Percentiles rank a stretch among this genome's conserved stretches.
phyloP scores from a whole-genome alignment of 2,113 vertebrate species.

The Pimephales promelas region DNA sequence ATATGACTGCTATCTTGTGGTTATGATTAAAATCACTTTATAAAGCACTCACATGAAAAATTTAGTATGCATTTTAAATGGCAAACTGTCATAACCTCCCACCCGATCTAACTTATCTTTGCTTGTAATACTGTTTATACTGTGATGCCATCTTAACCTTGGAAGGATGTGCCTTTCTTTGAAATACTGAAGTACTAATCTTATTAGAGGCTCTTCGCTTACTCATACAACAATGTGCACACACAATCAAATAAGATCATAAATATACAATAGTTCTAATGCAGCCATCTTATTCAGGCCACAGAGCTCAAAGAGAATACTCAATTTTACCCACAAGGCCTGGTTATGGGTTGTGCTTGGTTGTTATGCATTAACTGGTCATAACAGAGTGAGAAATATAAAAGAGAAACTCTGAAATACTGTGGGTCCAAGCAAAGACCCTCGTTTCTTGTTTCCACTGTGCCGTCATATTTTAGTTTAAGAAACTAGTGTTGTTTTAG shows the following conservation, averaged over 20 bases:
- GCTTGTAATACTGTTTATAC: conserved; percentile 7
- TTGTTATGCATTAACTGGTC: conserved; percentile 19
- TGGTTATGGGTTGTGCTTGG: not conserved
- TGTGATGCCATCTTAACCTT: conserved; percentile 25
- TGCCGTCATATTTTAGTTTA: conserved; percentile 4
- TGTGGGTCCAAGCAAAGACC: not conserved
- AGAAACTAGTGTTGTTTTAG: not conserved
- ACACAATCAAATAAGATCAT: conserved; percentile 8
- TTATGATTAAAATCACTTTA: conserved; percentile 35
- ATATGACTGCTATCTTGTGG: conserved; percentile 22
- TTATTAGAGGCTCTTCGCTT: conserved; percentile 22
- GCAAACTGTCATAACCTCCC: conserved; percentile 36
- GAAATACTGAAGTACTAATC: conserved; percentile 10
- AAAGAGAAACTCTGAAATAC: conserved; percentile 21
- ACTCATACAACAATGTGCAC: conserved; percentile 3
- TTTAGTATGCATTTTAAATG: conserved; percentile 27
- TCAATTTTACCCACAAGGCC: conserved; percentile 6
- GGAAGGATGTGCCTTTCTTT: conserved; percentile 39
- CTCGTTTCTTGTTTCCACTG: conserved; percentile 19
- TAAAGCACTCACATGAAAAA: conserved; percentile 18
- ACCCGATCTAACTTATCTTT: not conserved
- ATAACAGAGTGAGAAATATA: conserved; percentile 25
- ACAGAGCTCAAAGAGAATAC: conserved; percentile 39
- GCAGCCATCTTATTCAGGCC: conserved; percentile 15
- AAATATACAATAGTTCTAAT: conserved; percentile 2